phyloP scores from a whole-genome alignment of 37 sponge, comb jelly and placozoan genomes.

The Spongilla lacustris region DNA sequence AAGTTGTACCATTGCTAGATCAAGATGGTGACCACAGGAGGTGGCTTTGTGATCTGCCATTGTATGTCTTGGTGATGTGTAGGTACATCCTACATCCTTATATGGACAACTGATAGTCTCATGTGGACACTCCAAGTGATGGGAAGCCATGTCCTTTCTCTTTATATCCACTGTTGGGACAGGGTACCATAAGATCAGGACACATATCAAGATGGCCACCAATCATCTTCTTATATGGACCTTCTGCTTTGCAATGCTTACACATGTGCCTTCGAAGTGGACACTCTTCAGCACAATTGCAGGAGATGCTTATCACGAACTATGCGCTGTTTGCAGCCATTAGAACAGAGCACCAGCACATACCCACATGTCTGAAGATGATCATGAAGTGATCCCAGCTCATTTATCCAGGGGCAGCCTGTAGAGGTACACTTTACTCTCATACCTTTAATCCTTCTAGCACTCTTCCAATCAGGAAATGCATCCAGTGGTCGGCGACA shows the following conservation, averaged over 20 bases:
- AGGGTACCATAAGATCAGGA: slow-evolving; percentile 8
- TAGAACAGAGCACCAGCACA: slow-evolving; percentile 10
- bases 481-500: no score
- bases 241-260: slow-evolving; percentile 23
- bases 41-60: no score
- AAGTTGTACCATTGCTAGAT: no score
- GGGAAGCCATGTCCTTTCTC: slow-evolving; percentile 1
- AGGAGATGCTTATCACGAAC: neutral
- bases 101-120: slow-evolving; percentile 24
- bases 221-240: slow-evolving; percentile 12
- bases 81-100: slow-evolving; percentile 22
- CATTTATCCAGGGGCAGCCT: slow-evolving; percentile 41
- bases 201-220: slow-evolving; percentile 24
- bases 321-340: slow-evolving; percentile 7
- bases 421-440: neutral
- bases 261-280: slow-evolving; percentile 10
- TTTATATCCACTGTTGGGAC: slow-evolving; percentile 6
- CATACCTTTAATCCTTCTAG: neutral
- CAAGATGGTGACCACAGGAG: no score
- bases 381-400: slow-evolving; percentile 13
- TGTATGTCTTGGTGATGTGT: no score
- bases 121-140: neutral
- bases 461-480: no score
- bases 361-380: slow-evolving; percentile 16
- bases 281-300: slow-evolving; percentile 19